Evolutionary conservation across 2,888 invertebrate species (phyloP), one percentile per base, ranked within the genome.

Genomic region (Eupithecia abbreviata): DNA sequence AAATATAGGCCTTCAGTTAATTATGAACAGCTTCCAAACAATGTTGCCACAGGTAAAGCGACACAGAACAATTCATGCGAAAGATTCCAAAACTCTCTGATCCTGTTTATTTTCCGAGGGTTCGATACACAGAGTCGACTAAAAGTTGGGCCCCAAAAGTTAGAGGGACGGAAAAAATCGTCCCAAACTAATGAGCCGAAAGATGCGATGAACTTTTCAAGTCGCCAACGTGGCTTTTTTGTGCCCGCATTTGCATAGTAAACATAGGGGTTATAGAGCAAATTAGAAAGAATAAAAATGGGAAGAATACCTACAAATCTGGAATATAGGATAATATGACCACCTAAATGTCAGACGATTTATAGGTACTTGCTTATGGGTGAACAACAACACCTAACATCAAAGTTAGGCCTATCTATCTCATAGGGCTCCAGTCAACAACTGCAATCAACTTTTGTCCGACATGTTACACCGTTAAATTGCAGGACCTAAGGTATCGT

Each of bases 181-280:
- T 77, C 87, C 89, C 86, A 81, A 90, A 89, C 92, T 93, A 93
- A 93, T 93, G 93, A 92, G 90, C 87, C 91, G 90, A 82, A 85
- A 84, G 85, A 87, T 84, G 83, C 82, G 88, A 88, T 90, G 90
- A 91, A 92, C 92, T 92, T 91, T 89, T 79, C 86, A 92, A 92
- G 87, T 90, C 87, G 87, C 85, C 83, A 74, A 75, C 79, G 82
- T 80, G 68, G 83, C 85, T 81, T 82, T 84, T 84, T 84, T 83
- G 77, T 76, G 75, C 75, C 76, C 55, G 69, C 70, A 67, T 71
- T 73, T 49, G 66, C 47, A 72, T 66, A 62, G 69, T 70, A 72
- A 75, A 67, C 75, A 70, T 45, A 45, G 43, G 43, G 67, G 45
- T 18, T 18, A 45, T 45, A 68, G 67, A 43, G 67, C 15, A 45